phyloP scores from a whole-genome alignment of 2,113 vertebrate genomes.

The Daboia siamensis region DNA sequence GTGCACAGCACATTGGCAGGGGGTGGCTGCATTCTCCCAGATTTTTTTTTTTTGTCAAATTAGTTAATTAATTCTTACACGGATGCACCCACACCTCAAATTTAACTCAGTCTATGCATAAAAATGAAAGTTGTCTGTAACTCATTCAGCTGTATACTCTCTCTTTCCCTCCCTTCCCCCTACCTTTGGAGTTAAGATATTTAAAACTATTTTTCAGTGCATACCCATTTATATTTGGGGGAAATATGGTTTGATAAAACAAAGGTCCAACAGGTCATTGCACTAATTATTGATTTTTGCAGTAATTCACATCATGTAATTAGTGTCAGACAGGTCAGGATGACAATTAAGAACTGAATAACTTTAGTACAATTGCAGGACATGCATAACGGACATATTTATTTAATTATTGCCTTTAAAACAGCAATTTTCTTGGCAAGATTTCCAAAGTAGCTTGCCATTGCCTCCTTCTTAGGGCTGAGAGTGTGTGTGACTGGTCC shows the following conservation, averaged over 20 bases:
- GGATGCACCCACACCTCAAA: neutral
- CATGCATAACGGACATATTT: neutral
- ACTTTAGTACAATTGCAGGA: neutral
- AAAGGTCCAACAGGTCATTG: neutral
- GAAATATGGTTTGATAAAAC: slow-evolving; percentile 18
- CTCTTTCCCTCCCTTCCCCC: too few species aligned
- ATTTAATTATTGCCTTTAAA: neutral
- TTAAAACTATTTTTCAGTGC: neutral
- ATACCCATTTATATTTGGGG: neutral
- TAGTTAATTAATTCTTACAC: slow-evolving; percentile 54
- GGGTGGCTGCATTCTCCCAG: slow-evolving; percentile 46
- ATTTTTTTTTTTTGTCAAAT: slow-evolving; percentile 55
- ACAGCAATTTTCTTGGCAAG: neutral
- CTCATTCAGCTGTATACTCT: slow-evolving; percentile 19
- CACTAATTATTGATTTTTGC: neutral
- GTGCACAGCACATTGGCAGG: slow-evolving; percentile 43
- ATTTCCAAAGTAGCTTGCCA: neutral
- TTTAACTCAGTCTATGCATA: slow-evolving; percentile 44
- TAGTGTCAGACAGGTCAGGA: neutral
- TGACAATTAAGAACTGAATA: neutral
- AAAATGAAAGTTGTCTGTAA: slow-evolving; percentile 44
- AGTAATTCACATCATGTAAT: neutral
- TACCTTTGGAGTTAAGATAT: slow-evolving; percentile 18
- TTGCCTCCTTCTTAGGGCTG: neutral
- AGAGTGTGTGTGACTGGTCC: neutral